Evolutionary conservation across 1,140 invertebrate genomes (phyloP).

Genomic region (Brachionus calyciflorus): DNA sequence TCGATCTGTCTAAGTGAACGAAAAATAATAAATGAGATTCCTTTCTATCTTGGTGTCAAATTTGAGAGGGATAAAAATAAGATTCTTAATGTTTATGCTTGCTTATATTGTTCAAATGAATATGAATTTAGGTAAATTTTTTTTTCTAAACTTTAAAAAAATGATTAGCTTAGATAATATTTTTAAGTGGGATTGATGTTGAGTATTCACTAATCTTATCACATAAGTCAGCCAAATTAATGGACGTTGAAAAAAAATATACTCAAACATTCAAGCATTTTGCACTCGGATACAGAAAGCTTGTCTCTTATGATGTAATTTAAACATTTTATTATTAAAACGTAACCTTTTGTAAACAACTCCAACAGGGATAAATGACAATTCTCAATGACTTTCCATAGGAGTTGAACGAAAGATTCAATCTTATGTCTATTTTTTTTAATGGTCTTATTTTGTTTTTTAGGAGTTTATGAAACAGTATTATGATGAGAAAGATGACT

Average conservation of each 20-base stretch:
- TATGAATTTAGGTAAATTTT: background rate
- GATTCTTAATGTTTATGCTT: background rate
- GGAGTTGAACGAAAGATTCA: too few relatives aligned
- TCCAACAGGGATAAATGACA: too few relatives aligned
- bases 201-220: background rate
- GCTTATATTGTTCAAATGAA: background rate
- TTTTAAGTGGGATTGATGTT: background rate
- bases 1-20: background rate
- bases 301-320: background rate
- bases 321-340: background rate
- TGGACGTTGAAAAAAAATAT: background rate
- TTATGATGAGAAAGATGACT: too few relatives aligned
- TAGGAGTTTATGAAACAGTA: too few relatives aligned
- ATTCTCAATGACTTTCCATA: too few relatives aligned
- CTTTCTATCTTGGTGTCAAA: background rate
- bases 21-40: background rate
- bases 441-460: too few relatives aligned
- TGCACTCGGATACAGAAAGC: background rate
- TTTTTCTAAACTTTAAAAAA: background rate
- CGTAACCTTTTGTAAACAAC: too few relatives aligned
- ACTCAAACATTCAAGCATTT: background rate
- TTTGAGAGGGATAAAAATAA: background rate
- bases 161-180: background rate
- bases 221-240: too few relatives aligned
- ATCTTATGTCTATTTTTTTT: too few relatives aligned